These are phyloP conservation scores for Pungitius pungitius DNA, from an alignment of 2,113 vertebrate genomes.

Conservation along the genomic window DNA sequence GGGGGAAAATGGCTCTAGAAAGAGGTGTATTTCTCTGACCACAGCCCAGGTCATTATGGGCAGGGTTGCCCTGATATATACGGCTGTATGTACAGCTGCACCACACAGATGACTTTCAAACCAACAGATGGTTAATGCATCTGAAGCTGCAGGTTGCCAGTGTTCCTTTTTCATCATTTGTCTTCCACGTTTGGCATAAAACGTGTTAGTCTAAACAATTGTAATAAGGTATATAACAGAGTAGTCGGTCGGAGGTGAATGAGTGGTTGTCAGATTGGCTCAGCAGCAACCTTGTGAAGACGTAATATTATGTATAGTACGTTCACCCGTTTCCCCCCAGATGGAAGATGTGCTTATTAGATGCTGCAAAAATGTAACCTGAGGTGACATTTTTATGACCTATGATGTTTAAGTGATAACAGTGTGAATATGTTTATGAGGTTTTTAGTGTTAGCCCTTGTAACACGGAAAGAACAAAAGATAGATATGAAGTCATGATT, in stretches of 20 bases:
- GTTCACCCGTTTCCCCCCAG: conserved; percentile 16
- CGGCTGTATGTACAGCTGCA: neutral
- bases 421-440: neutral
- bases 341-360: neutral
- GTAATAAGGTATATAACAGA: neutral
- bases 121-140: neutral
- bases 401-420: neutral
- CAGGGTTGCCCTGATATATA: neutral
- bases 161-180: conserved; percentile 42
- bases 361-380: neutral
- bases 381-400: conserved; percentile 1
- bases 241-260: neutral
- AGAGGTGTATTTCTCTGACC: no score
- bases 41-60: no score
- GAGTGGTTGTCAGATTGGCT: neutral
- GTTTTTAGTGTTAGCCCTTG: neutral
- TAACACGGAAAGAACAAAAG: neutral
- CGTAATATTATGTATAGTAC: neutral
- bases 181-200: conserved; percentile 45
- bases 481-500: neutral
- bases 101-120: neutral
- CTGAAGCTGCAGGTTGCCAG: conserved; percentile 21
- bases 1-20: no score
- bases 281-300: neutral
- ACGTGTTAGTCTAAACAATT: neutral